A percentile compares a stretch with the other conserved stretches of the same genome.
Conservation (phyloP, 2,113 vertebrate species). For the Echinops telfairi region DNA sequence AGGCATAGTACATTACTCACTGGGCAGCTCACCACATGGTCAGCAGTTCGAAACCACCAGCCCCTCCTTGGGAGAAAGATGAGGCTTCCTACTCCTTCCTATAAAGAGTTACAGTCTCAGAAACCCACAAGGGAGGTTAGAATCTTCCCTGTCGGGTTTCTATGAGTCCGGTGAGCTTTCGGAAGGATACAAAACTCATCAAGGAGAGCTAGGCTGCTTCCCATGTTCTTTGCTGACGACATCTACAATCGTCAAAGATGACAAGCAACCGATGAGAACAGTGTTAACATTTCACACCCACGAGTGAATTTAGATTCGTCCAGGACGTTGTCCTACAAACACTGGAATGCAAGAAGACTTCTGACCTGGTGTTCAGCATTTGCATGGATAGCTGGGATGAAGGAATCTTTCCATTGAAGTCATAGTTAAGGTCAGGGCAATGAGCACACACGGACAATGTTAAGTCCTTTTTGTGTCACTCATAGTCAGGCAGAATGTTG, state of each 20-base stretch:
- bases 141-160: no score
- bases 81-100: no score
- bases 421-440: background rate
- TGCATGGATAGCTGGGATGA: background rate
- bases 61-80: no score
- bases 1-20: background rate
- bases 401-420: background rate
- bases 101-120: no score
- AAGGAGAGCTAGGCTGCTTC: no score
- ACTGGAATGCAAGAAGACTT: no score
- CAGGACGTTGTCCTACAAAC: background rate
- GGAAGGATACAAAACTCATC: no score
- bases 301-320: background rate
- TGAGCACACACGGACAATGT: background rate
- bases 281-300: background rate
- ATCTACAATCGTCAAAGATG: background rate
- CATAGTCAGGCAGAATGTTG: background rate
- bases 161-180: no score
- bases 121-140: no score
- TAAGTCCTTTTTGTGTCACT: background rate
- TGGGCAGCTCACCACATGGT: no score
- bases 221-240: background rate
- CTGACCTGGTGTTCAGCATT: background rate
- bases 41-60: no score
- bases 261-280: background rate